A percentile compares a stretch with the other conserved stretches of the same genome.
These are phyloP conservation scores for Distichodus sexfasciatus DNA, from an alignment of 2,797 vertebrate species.

Conservation along the genomic window DNA sequence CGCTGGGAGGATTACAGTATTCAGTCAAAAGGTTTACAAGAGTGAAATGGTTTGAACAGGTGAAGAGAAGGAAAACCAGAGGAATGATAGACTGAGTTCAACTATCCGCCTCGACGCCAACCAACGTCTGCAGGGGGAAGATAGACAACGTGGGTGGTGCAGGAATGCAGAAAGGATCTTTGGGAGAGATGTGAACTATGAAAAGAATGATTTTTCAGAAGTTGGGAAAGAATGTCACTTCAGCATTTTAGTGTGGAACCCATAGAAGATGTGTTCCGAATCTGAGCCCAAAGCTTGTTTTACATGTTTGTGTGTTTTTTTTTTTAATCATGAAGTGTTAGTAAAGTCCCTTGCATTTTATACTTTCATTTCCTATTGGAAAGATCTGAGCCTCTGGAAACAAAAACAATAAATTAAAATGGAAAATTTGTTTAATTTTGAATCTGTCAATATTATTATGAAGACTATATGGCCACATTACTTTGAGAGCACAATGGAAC, in stretches of 20 bases:
- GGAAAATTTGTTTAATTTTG: no score
- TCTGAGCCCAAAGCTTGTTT: conserved; percentile 43
- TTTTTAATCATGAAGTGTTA: conserved; percentile 28
- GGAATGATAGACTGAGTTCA: conserved; percentile 25
- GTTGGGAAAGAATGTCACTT: conserved; percentile 21
- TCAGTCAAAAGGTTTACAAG: conserved; percentile 39
- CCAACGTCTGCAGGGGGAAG: conserved; percentile 54
- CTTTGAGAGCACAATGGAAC: no score
- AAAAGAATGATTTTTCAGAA: conserved; percentile 15
- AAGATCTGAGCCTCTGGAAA: conserved; percentile 53
- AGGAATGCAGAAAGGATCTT: conserved; percentile 12
- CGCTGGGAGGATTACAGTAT: conserved; percentile 40
- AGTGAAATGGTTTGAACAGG: conserved; percentile 28
- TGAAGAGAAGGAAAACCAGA: conserved; percentile 6
- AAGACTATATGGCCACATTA: no score
- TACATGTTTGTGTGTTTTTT: conserved; percentile 30
- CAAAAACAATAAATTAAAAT: background rate
- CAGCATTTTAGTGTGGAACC: conserved; percentile 7
- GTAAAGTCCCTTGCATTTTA: conserved; percentile 39
- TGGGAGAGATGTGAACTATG: conserved; percentile 16
- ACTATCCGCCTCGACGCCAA: conserved; percentile 47
- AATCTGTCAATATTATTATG: no score
- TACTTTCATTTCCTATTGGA: conserved; percentile 49
- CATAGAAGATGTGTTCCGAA: conserved; percentile 17
- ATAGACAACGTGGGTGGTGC: background rate